Base-by-base conservation (phyloP, 2,797 vertebrate species). In the Sebastes trivittatus region DNA sequence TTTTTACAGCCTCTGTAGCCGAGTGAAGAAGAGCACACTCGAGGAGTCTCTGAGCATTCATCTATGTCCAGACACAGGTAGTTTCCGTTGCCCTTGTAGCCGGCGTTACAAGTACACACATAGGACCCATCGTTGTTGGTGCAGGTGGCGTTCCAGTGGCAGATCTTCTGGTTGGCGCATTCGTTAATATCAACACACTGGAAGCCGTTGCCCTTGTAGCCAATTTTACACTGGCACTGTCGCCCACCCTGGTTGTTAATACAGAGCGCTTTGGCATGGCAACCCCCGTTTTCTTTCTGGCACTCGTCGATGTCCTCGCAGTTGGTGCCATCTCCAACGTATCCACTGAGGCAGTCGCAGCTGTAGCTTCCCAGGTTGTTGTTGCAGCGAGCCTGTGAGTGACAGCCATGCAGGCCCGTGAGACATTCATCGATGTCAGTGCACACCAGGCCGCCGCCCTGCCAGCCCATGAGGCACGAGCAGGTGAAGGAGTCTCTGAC, bases 101-200 rank as follows among this genome's bases (percentile, higher is more conserved):
- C 97, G 6, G 59, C 0, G 34, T 96, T 96, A 69, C 97, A 97
- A 5, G 91, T 96, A 22, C 97, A 97, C 6, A 89, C 13, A 1
- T 95, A 96, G 20, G 96, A 97, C 10, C 97, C 97, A 1, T 94
- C 95, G 63, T 88, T 97, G 87, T 97, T 97, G 49, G 78, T 94
- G 78, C 97, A 97, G 25, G 95, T 95, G 46, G 97, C 97, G 4
- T 96, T 96, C 96, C 97, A 97, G 66, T 97, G 97, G 85, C 97
- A 97, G 70, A 88, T 93, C 20, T 75, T 66, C 6, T 42, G 54
- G 11, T 2, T 83, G 2, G 58, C 5, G 22, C 97, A 97, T 86
- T 97, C 96, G 4, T 97, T 84, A 20, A 89, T 32, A 78, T 97
- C 97, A 1, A 34, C 22, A 49, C 97, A 97, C 30, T 87, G 73